Conservation (phyloP, 2,113 vertebrate genomes). For the Mixornis gularis region DNA sequence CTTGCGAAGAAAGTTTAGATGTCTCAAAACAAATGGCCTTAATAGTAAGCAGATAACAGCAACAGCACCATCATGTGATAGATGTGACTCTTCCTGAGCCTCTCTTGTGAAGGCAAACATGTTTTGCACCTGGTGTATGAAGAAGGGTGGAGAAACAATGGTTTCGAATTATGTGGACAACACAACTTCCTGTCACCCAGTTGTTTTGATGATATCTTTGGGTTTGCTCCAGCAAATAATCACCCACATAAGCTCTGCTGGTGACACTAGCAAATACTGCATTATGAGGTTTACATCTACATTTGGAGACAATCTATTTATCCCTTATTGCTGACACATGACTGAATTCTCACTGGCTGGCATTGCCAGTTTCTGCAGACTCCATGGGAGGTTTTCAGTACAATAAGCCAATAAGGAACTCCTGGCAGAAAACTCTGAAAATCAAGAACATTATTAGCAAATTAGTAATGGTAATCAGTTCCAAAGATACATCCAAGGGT, state of each 20-base stretch:
- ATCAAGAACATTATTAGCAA: not conserved
- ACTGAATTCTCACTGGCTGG: not conserved
- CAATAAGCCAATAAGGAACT: not conserved
- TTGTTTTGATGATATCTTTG: not conserved
- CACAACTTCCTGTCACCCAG: not conserved
- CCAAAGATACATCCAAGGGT: not conserved
- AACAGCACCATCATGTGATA: not conserved
- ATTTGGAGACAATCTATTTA: not conserved
- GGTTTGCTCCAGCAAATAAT: not conserved
- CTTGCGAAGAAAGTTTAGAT: not conserved
- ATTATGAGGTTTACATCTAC: not conserved
- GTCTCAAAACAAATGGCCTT: not conserved
- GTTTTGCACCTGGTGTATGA: not conserved
- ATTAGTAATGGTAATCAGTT: not conserved
- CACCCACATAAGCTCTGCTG: not conserved
- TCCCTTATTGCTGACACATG: not conserved
- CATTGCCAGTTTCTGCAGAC: not conserved
- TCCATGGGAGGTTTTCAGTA: not conserved
- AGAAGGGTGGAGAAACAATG: not conserved
- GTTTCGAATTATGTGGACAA: fast-evolving
- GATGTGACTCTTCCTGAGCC: fast-evolving
- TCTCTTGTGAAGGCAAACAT: not conserved
- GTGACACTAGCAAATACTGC: not conserved
- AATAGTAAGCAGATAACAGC: not conserved
- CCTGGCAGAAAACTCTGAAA: not conserved